phyloP scores from a whole-genome alignment of 2,113 vertebrate species.

The Tonatia bakeri region DNA sequence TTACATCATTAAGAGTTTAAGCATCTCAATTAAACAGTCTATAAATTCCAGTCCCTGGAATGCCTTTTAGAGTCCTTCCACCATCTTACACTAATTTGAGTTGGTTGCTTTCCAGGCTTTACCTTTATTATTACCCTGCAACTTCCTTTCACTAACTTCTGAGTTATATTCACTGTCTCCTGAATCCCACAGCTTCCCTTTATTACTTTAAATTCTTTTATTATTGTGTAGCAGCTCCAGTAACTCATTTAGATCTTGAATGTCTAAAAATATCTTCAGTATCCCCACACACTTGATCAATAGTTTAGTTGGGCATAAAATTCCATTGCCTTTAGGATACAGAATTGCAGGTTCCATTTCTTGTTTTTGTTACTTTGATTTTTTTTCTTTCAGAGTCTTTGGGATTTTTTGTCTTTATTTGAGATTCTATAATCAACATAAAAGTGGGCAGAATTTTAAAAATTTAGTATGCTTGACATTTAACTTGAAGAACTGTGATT shows the following conservation, averaged over 20 bases:
- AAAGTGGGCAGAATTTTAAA: neutral
- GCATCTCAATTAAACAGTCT: neutral
- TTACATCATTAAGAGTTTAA: neutral
- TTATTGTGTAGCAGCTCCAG: neutral
- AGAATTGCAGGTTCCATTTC: neutral
- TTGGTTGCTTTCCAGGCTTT: neutral
- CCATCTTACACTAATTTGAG: neutral
- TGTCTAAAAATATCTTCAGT: neutral
- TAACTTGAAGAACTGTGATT: neutral
- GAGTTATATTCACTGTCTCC: neutral
- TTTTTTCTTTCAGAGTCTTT: neutral
- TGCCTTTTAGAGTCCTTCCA: neutral
- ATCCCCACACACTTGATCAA: neutral
- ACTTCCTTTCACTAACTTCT: neutral
- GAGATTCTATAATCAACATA: neutral
- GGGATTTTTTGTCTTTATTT: neutral
- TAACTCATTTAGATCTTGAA: neutral
- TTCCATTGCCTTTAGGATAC: neutral
- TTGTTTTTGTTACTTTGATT: neutral
- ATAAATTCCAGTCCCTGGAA: neutral
- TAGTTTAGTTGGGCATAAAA: conserved; percentile 3
- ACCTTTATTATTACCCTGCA: neutral
- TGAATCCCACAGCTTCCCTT: neutral
- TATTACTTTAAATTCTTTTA: neutral
- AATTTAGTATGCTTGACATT: neutral